Percentiles rank a stretch among this genome's conserved stretches.
Conservation (phyloP, 2,888 invertebrate species). For the Clanis bilineata region DNA sequence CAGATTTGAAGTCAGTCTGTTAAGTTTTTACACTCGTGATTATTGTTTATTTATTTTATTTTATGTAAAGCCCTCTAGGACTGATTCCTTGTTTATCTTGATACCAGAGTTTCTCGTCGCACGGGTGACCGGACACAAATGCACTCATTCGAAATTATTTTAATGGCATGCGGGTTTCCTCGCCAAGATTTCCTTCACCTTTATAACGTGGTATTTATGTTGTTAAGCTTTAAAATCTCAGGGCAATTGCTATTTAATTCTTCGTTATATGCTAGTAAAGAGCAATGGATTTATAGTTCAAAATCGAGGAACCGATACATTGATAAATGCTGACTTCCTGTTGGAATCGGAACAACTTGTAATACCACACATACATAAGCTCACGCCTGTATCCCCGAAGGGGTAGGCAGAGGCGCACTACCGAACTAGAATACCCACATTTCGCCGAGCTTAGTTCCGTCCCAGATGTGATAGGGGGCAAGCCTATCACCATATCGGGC, state of each 20-base stretch:
- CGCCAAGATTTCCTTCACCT: constrained; percentile 6
- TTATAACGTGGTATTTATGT: constrained; percentile 11
- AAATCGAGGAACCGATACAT: neutral
- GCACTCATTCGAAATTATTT: neutral
- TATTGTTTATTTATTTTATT: neutral
- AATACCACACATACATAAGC: no score
- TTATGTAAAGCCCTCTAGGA: neutral
- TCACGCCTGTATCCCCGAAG: no score
- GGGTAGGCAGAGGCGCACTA: no score
- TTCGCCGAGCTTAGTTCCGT: no score
- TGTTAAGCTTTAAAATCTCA: constrained; percentile 4
- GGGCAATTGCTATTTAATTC: constrained; percentile 5
- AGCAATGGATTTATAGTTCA: neutral
- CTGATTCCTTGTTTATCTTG: neutral
- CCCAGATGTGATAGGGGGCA: no score
- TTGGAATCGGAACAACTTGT: no score
- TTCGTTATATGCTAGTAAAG: neutral
- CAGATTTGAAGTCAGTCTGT: no score
- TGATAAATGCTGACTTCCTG: no score
- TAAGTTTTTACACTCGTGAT: no score
- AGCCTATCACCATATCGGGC: no score
- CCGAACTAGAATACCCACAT: no score
- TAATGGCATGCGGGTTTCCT: constrained; percentile 8
- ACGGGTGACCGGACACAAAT: constrained; percentile 17
- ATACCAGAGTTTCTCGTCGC: constrained; percentile 6